A percentile compares a stretch with the other conserved stretches of the same genome.
Evolutionary conservation across 1,140 invertebrate species (phyloP).

Genomic region (Bombyx mori): ASM3026992v2 NC_085120.1:12771501-12772000

Average conservation of each 20-base stretch:
- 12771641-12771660: constrained; percentile 25
- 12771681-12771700: too few relatives aligned
- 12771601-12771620: constrained; percentile 33
- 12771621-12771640: constrained; percentile 30
- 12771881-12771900: too few relatives aligned
- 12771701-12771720: too few relatives aligned
- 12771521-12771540: constrained; percentile 35
- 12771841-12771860: too few relatives aligned
- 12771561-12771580: constrained; percentile 39
- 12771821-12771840: too few relatives aligned
- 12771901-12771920: too few relatives aligned
- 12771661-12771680: constrained; percentile 13
- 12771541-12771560: constrained; percentile 47
- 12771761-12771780: too few relatives aligned
- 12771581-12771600: constrained; percentile 46
- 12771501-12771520: background rate
- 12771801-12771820: too few relatives aligned
- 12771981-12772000: constrained; percentile 49
- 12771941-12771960: constrained; percentile 33
- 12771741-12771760: too few relatives aligned
- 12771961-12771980: constrained; percentile 11
- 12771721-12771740: too few relatives aligned
- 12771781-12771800: too few relatives aligned
- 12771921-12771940: constrained; percentile 29
- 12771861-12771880: too few relatives aligned